phyloP scores from a whole-genome alignment of 2,888 invertebrate species.

The Epinotia ramella region DNA sequence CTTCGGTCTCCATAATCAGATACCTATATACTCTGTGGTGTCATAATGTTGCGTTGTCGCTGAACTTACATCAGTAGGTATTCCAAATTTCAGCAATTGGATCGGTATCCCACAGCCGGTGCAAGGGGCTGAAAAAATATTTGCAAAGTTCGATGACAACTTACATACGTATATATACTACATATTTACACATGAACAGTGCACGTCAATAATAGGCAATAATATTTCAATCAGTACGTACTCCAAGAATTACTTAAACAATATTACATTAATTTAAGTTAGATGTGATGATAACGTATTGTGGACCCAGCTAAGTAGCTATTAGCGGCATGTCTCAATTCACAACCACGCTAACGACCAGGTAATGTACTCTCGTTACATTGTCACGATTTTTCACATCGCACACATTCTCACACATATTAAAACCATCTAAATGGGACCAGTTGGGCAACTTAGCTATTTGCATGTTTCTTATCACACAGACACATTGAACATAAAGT shows the following conservation, averaged over 20 bases:
- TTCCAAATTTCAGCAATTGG: too few species aligned
- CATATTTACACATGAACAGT: too few species aligned
- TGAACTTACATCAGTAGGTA: too few species aligned
- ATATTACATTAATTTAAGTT: neutral
- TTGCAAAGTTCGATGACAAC: too few species aligned
- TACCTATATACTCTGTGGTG: too few species aligned
- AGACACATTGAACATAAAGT: neutral
- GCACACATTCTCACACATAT: slow-evolving; percentile 48
- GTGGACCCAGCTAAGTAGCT: neutral
- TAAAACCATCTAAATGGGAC: slow-evolving; percentile 45
- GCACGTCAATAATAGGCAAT: too few species aligned
- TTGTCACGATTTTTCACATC: slow-evolving; percentile 48
- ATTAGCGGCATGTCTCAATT: slow-evolving; percentile 33
- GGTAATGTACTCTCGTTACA: slow-evolving; percentile 32
- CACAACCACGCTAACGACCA: slow-evolving; percentile 23
- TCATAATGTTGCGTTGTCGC: too few species aligned
- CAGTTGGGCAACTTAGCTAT: slow-evolving; percentile 46
- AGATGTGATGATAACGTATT: neutral
- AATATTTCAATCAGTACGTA: neutral
- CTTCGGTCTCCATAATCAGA: too few species aligned
- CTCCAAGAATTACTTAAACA: neutral
- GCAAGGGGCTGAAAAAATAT: too few species aligned
- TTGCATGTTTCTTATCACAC: slow-evolving; percentile 38
- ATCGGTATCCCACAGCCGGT: too few species aligned
- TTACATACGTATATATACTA: too few species aligned